Conservation (phyloP, 2,797 vertebrate species). For the Macroramphosus scolopax region DNA sequence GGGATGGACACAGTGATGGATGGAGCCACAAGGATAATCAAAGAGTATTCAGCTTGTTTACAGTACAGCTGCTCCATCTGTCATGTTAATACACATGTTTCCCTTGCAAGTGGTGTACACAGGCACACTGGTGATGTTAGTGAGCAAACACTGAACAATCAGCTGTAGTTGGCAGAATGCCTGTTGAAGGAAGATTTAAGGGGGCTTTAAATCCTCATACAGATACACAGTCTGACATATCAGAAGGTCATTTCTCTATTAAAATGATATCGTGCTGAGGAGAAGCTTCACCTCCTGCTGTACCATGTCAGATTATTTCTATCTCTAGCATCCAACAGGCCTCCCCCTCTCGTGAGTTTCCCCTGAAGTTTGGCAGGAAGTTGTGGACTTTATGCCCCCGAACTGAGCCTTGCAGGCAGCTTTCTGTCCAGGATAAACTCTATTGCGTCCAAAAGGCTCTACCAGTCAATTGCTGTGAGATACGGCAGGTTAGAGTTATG, state of each 20-base stretch:
- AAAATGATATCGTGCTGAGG: not conserved
- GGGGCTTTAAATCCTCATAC: slow-evolving; percentile 16
- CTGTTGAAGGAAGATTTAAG: slow-evolving; percentile 6
- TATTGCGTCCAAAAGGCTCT: not conserved
- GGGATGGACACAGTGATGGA: not conserved
- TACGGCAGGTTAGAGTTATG: too few species aligned
- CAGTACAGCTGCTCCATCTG: slow-evolving; percentile 20
- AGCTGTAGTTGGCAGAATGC: slow-evolving; percentile 11
- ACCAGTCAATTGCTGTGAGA: too few species aligned
- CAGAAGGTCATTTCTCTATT: not conserved
- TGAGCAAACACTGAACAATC: slow-evolving; percentile 3
- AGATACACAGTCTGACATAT: slow-evolving; percentile 13
- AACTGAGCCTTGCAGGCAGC: not conserved
- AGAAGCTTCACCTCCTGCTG: not conserved
- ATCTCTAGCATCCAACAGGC: slow-evolving; percentile 15
- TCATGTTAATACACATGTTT: slow-evolving; percentile 7
- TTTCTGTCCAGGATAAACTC: not conserved
- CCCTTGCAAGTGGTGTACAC: not conserved
- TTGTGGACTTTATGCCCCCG: not conserved
- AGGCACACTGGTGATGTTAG: slow-evolving; percentile 5
- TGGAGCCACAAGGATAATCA: slow-evolving; percentile 6
- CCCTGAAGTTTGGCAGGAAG: not conserved
- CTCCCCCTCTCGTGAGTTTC: not conserved
- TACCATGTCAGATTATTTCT: not conserved
- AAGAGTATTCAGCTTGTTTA: slow-evolving; percentile 34